Percentiles rank a stretch among this genome's conserved stretches.
phyloP scores from a whole-genome alignment of 2,888 invertebrate genomes.

The Drosophila prolongata region DNA sequence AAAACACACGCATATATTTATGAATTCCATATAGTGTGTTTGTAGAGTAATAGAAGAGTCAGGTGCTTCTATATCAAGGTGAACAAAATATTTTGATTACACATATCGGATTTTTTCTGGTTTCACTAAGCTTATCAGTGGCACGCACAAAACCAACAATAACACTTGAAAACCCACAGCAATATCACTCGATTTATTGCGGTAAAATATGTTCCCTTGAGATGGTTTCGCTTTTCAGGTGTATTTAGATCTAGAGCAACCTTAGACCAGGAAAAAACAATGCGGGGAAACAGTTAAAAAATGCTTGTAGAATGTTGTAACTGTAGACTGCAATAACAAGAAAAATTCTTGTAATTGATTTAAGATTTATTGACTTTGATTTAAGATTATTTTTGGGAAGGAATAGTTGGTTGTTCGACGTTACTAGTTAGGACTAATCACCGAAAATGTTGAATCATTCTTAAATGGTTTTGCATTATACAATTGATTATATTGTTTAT shows the following conservation, averaged over 20 bases:
- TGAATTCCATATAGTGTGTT: not conserved
- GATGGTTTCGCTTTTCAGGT: not conserved
- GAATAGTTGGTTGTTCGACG: not conserved
- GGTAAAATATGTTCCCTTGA: conserved; percentile 31
- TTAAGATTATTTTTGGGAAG: not conserved
- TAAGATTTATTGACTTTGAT: not conserved
- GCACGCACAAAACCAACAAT: not conserved
- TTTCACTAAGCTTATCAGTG: conserved; percentile 24
- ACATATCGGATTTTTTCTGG: conserved; percentile 14
- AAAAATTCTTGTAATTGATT: not conserved
- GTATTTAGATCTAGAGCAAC: not conserved
- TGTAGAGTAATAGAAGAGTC: not conserved
- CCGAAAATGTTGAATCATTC: too few species aligned
- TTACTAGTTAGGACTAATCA: too few species aligned
- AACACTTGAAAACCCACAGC: conserved; percentile 4
- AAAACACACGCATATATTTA: too few species aligned
- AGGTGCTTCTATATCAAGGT: conserved; percentile 41
- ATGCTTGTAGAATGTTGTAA: not conserved
- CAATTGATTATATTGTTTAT: too few species aligned
- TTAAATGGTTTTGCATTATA: too few species aligned
- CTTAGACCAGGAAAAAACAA: not conserved
- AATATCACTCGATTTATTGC: conserved; percentile 9
- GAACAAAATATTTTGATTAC: conserved; percentile 21
- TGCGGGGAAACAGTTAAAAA: too few species aligned
- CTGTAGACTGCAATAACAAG: not conserved